Percentiles rank a stretch among this genome's conserved stretches.
These are phyloP conservation scores for Oxystoma pomonae DNA, from an alignment of 2,888 invertebrate genomes.

Conservation along the genomic window DNA sequence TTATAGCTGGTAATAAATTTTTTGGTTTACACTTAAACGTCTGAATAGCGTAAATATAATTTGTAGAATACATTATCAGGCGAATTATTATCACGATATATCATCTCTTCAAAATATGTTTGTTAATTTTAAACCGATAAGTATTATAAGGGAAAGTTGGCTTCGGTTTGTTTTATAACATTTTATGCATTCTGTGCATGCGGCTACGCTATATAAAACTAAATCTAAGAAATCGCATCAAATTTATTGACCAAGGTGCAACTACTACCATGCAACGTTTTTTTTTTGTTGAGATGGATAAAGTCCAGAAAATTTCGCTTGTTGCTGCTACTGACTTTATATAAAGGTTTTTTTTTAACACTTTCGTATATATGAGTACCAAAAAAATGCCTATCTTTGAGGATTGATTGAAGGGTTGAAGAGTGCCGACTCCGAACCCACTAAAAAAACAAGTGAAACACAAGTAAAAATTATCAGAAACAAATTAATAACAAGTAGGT, in stretches of 20 bases:
- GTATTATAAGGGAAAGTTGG: slow-evolving; percentile 16
- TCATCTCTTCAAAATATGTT: slow-evolving; percentile 17
- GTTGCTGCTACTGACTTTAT: no score
- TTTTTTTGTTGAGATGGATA: no score
- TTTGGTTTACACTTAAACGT: not conserved
- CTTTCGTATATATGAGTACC: no score
- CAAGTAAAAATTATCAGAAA: no score
- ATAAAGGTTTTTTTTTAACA: no score
- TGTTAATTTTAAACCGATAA: slow-evolving; percentile 18
- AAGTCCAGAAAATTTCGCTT: no score
- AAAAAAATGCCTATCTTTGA: no score
- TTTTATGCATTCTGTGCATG: not conserved
- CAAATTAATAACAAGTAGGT: no score
- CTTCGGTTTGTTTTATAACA: not conserved
- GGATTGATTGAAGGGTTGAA: no score
- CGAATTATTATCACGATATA: slow-evolving; percentile 21
- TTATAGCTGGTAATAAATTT: not conserved
- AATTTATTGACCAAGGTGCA: not conserved
- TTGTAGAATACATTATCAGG: no score
- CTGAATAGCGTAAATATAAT: not conserved
- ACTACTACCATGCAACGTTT: not conserved
- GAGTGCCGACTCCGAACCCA: no score
- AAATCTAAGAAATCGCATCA: not conserved
- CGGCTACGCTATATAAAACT: not conserved
- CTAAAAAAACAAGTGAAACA: no score